These are phyloP conservation scores for Galago senegalensis DNA, from an alignment of 2,797 vertebrate genomes.

Conservation along the genomic window DNA sequence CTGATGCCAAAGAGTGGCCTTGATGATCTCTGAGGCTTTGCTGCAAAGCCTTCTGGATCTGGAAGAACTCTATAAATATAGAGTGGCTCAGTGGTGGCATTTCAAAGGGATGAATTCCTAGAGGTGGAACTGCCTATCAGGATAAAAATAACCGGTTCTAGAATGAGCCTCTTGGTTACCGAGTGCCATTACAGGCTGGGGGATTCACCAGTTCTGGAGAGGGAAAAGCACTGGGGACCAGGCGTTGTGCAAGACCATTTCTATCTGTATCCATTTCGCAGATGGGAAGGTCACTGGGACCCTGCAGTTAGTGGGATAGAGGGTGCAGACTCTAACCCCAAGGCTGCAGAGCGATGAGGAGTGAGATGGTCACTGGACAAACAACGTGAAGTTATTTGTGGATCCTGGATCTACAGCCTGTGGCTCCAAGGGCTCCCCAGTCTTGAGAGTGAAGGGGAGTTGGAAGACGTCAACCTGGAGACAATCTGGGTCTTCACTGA, in stretches of 20 bases:
- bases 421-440: neutral
- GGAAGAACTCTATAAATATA: neutral
- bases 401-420: neutral
- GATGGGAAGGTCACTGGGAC: neutral
- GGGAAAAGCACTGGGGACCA: accelerated
- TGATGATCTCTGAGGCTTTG: neutral
- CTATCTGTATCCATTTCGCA: neutral
- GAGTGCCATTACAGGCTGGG: neutral
- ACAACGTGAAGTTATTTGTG: neutral
- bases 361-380: neutral
- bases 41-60: neutral
- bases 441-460: neutral
- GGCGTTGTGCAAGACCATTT: too few relatives aligned
- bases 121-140: neutral
- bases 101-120: neutral
- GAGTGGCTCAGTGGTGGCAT: neutral
- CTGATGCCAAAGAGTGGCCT: neutral
- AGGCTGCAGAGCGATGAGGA: neutral
- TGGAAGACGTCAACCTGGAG: neutral
- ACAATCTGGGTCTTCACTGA: neutral
- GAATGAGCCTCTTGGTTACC: neutral
- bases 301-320: neutral
- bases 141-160: neutral
- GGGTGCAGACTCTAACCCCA: neutral
- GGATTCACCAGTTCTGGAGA: neutral